phyloP scores from a whole-genome alignment of 2,888 invertebrate genomes.

The Tachina lurida region DNA sequence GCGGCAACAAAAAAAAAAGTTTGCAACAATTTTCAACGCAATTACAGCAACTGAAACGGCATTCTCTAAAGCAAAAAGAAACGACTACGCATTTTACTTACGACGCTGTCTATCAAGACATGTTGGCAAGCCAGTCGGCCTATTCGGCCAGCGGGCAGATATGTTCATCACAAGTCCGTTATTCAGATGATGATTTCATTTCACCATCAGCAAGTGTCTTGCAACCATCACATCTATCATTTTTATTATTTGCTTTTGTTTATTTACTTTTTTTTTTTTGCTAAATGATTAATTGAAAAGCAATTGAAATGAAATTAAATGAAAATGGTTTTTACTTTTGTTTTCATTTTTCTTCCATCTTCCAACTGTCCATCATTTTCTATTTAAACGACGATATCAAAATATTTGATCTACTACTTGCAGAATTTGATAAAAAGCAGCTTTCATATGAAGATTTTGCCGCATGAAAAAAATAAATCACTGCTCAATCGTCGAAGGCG shows the following conservation, averaged over 20 bases:
- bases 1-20: constrained; percentile 21
- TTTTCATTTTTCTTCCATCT: neutral
- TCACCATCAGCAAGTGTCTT: constrained; percentile 61
- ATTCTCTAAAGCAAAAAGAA: constrained; percentile 5
- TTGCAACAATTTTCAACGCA: constrained; percentile 31
- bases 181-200: constrained; percentile 53
- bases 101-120: constrained; percentile 7
- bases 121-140: constrained; percentile 17
- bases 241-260: constrained; percentile 21
- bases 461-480: neutral
- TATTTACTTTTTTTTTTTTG: neutral
- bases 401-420: constrained; percentile 53
- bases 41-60: constrained; percentile 31
- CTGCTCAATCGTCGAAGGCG: neutral
- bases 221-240: constrained; percentile 60
- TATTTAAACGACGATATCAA: constrained; percentile 64
- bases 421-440: constrained; percentile 51
- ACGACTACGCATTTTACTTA: constrained; percentile 62
- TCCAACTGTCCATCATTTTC: constrained; percentile 49
- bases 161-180: constrained; percentile 31
- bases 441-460: constrained; percentile 15
- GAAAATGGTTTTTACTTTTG: neutral
- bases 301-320: constrained; percentile 59
- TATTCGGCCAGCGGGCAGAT: constrained; percentile 18
- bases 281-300: constrained; percentile 61